Percentiles rank a stretch among this genome's conserved stretches.
Conservation (phyloP, 37 sponge, comb jelly and placozoan genomes). For the Agelas oroides region DNA sequence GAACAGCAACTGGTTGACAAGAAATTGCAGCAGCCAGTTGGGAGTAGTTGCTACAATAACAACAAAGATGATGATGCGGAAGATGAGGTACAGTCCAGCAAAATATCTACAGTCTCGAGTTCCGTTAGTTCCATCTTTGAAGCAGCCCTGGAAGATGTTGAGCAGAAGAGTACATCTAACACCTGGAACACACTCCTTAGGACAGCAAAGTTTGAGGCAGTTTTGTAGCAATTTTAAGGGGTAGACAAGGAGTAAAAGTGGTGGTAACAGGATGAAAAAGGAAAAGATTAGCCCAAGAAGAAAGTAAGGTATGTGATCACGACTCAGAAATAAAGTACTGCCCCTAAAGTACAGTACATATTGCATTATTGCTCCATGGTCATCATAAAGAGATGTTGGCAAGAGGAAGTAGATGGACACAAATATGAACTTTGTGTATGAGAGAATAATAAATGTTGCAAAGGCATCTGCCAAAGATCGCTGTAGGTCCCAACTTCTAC, state of each 20-base stretch:
- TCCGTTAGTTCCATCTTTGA: constrained; percentile 1
- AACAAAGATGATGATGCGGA: constrained; percentile 51
- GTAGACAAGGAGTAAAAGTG: not conserved
- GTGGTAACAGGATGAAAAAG: not conserved
- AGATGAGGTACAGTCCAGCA: constrained; percentile 61
- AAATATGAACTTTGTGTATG: too few species aligned
- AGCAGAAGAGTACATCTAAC: not conserved
- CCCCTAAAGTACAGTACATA: not conserved
- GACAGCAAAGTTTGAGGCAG: too few species aligned
- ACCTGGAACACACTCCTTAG: not conserved
- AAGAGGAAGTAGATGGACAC: too few species aligned
- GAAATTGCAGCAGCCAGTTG: constrained; percentile 21
- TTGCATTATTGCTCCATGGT: not conserved
- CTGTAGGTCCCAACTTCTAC: not conserved
- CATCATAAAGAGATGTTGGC: too few species aligned
- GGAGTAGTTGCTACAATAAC: constrained; percentile 36
- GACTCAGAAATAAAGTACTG: not conserved
- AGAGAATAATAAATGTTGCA: too few species aligned
- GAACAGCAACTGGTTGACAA: constrained; percentile 19
- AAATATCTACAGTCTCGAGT: too few species aligned
- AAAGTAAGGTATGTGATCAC: not conserved
- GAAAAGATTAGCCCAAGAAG: not conserved
- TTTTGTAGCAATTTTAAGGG: not conserved
- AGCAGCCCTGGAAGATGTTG: constrained; percentile 7
- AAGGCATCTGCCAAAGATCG: too few species aligned